A percentile compares a stretch with the other conserved stretches of the same genome.
Conservation (phyloP, 2,113 vertebrate species). For the Aspiorhynchus laticeps region DNA sequence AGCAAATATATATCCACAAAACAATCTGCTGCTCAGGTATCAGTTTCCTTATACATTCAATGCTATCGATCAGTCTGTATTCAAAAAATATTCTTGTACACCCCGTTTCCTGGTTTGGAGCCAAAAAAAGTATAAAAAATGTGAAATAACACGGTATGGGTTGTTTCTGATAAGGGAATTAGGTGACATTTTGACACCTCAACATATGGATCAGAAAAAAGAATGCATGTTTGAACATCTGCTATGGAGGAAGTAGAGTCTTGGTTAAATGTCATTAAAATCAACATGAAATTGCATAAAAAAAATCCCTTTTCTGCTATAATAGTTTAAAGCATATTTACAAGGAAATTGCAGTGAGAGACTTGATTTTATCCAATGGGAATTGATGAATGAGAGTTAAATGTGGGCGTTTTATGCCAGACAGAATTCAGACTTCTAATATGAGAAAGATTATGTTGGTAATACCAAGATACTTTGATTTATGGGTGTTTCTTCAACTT, state of each 20-base stretch:
- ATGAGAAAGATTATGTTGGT: not conserved
- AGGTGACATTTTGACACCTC: not conserved
- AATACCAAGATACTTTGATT: not conserved
- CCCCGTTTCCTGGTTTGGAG: constrained; percentile 61
- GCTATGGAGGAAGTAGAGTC: not conserved
- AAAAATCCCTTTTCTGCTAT: not conserved
- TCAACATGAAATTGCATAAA: not conserved
- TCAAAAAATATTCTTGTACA: constrained; percentile 59
- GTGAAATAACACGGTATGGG: not conserved
- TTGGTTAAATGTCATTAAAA: constrained; percentile 23
- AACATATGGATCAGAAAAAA: constrained; percentile 17
- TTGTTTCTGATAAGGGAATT: not conserved
- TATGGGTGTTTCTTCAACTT: not conserved
- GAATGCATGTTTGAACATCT: not conserved
- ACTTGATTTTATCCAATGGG: not conserved
- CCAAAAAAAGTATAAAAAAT: constrained; percentile 24
- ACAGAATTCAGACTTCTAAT: not conserved
- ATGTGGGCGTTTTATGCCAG: not conserved
- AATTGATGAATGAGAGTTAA: not conserved
- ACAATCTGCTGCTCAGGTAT: constrained; percentile 68
- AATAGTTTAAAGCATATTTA: not conserved
- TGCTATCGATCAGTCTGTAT: constrained; percentile 67
- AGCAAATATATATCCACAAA: constrained; percentile 64
- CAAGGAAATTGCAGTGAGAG: too few relatives aligned
- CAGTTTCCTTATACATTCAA: constrained; percentile 63